Evolutionary conservation across 2,113 vertebrate species (phyloP), one percentile per base, ranked within the genome.

Genomic region (Perca schrenkii): DNA sequence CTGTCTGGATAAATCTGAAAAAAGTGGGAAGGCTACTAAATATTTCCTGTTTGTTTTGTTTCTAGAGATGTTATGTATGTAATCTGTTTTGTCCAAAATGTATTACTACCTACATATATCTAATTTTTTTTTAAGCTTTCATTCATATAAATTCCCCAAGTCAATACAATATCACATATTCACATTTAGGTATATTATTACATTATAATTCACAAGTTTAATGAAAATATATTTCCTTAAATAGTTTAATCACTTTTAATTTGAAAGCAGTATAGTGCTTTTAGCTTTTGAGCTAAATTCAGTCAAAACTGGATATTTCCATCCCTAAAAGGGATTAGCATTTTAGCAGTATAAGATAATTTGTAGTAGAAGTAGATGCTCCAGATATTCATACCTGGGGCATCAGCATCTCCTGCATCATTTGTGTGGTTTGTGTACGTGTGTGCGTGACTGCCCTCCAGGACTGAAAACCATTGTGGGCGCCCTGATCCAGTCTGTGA

Each of bases 381-480:
- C 47, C 65, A 88, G 58, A 87, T 8, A 73, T 76, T 69, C 49
- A 71, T 49, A 79, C 31, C 8, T 52, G 43, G 34, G 11, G 58
- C 57, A 54, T 63, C 67, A 75, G 57, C 85, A 86, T 77, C 79
- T 87, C 69, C 60, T 88, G 88, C 83, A 92, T 92, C 86, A 93
- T 69, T 68, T 88, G 25, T 54, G 36, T 82, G 87, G 58, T 91
- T 80, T 93, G 58, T 91, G 77, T 89, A 72, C 72, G 76, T 83
- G 68, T 88, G 79, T 86, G 73, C 68, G 71, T 89, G 87, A 19
- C 62, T 84, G 71, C 57, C 66, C 86, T 50, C 1, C 94, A 99
- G 98, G 98, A 88, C 88, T 99, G 95, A 99, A 99, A 96, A 99
- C 98, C 92, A 99, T 99, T 22, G 98, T 99, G 86, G 98, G 98